These are phyloP conservation scores for Eciton burchellii DNA, from an alignment of 1,140 invertebrate species.

Conservation along the genomic window DNA sequence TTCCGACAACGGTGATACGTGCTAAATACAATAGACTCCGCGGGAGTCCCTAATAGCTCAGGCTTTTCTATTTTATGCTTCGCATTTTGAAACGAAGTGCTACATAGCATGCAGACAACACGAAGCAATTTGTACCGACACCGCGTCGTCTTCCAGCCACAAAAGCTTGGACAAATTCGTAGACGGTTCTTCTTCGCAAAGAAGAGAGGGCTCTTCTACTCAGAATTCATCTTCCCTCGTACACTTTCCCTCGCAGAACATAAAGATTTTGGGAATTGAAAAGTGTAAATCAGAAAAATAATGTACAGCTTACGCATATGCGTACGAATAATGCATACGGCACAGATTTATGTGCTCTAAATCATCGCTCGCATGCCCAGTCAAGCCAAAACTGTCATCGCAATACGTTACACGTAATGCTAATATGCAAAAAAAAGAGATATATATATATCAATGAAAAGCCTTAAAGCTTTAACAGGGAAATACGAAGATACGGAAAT, in stretches of 20 bases:
- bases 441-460: no score
- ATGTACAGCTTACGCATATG: no score
- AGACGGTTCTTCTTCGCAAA: not conserved
- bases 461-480: not conserved
- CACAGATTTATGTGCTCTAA: no score
- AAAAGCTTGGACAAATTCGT: not conserved
- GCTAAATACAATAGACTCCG: not conserved
- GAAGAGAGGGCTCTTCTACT: not conserved
- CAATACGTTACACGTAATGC: no score
- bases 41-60: not conserved
- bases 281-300: no score
- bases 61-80: constrained; percentile 17
- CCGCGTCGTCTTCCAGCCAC: no score
- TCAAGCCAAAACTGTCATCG: no score
- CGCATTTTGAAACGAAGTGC: not conserved
- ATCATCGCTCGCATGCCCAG: no score
- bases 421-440: no score
- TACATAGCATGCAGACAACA: not conserved
- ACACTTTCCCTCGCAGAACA: not conserved
- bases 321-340: no score
- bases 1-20: constrained; percentile 1
- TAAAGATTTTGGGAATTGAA: not conserved
- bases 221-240: not conserved
- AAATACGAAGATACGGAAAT: not conserved
- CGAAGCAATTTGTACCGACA: not conserved